phyloP scores from a whole-genome alignment of 92 coral and sea anemone genomes.

The Porites cylindrica region DNA sequence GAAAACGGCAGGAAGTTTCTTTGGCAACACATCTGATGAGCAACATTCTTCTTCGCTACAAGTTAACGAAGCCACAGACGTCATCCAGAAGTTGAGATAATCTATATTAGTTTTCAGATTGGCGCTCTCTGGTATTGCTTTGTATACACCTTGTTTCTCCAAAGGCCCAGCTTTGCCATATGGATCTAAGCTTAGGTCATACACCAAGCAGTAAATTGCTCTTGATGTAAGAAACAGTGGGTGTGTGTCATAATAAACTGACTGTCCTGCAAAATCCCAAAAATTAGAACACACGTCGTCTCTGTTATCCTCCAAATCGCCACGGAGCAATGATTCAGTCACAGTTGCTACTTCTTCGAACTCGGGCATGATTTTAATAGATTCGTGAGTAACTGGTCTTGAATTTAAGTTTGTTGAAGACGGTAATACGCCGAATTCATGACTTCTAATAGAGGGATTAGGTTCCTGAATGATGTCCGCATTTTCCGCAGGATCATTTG shows the following conservation, averaged over 20 bases:
- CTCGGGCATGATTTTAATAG: not conserved
- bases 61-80: not conserved
- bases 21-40: not conserved
- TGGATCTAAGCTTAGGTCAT: constrained; percentile 44
- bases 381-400: not conserved
- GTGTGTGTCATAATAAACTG: too few relatives aligned
- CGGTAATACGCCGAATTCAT: not conserved
- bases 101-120: not conserved
- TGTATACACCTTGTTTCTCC: constrained; percentile 26
- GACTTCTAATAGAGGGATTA: too few relatives aligned
- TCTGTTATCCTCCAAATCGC: not conserved
- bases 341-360: constrained; percentile 15
- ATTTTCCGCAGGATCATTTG: too few relatives aligned
- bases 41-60: not conserved
- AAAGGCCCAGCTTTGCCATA: constrained; percentile 31
- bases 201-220: constrained; percentile 58
- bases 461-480: too few relatives aligned
- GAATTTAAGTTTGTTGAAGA: not conserved
- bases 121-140: not conserved
- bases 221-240: not conserved
- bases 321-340: not conserved
- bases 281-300: not conserved
- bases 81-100: constrained; percentile 1
- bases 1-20: not conserved
- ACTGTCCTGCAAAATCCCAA: too few relatives aligned